These are phyloP conservation scores for Polylopha cassiicola DNA, from an alignment of 2,888 invertebrate species.

Conservation along the genomic window DNA sequence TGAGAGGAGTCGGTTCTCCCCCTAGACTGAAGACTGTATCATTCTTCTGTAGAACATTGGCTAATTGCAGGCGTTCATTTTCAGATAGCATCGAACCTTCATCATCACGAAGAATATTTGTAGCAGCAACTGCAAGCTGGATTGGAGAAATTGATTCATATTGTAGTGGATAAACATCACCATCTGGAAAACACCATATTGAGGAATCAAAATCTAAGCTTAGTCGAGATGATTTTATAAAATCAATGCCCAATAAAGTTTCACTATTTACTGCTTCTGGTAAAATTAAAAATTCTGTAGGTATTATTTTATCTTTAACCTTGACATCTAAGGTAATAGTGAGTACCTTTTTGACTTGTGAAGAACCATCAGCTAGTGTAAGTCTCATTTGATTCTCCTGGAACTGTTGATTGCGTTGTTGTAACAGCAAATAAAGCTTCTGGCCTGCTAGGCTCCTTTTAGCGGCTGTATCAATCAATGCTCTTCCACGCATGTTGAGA, in stretches of 20 bases:
- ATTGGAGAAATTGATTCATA: background rate
- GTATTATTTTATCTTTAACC: background rate
- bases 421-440: background rate
- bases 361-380: conserved; percentile 1
- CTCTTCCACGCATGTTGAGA: too few relatives aligned
- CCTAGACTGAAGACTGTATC: conserved; percentile 20
- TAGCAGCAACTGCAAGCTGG: background rate
- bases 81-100: conserved; percentile 12
- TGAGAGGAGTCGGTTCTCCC: conserved; percentile 21
- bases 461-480: too few relatives aligned
- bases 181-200: conserved; percentile 2
- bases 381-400: conserved; percentile 1
- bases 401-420: background rate
- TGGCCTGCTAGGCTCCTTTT: too few relatives aligned
- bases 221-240: conserved; percentile 1
- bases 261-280: conserved; percentile 12
- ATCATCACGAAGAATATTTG: conserved; percentile 13
- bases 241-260: conserved; percentile 15
- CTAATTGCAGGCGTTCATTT: conserved; percentile 1
- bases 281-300: conserved; percentile 8
- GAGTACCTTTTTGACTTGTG: conserved; percentile 3
- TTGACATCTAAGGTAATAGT: conserved; percentile 2
- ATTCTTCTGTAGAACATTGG: conserved; percentile 7
- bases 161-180: background rate
- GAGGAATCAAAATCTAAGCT: background rate